Evolutionary conservation across 2,888 invertebrate genomes (phyloP).

Genomic region (Platycheirus rosarum): DNA sequence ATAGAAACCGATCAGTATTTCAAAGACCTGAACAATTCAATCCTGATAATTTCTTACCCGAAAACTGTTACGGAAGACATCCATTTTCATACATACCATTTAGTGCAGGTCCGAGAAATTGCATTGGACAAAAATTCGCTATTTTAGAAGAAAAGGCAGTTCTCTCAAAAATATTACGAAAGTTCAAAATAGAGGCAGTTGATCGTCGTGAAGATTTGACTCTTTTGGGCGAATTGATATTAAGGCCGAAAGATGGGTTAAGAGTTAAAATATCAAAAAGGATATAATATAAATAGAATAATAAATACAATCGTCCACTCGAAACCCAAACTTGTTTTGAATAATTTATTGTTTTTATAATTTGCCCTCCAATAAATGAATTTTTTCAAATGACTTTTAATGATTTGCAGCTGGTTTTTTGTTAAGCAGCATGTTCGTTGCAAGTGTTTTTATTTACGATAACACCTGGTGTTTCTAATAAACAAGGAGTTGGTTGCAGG

Average conservation of each 20-base stretch:
- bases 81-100: constrained; percentile 88
- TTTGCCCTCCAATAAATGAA: no score
- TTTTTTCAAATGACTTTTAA: no score
- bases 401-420: no score
- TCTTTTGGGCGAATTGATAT: constrained; percentile 85
- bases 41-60: constrained; percentile 88
- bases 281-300: constrained; percentile 74
- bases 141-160: constrained; percentile 85
- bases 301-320: no score
- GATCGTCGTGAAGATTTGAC: constrained; percentile 85
- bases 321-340: no score
- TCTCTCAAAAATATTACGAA: constrained; percentile 84
- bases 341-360: no score
- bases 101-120: constrained; percentile 87
- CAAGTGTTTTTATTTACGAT: no score
- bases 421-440: no score
- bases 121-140: constrained; percentile 85
- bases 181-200: constrained; percentile 84
- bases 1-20: constrained; percentile 86
- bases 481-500: no score
- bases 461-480: no score
- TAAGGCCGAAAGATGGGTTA: constrained; percentile 85
- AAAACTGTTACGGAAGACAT: constrained; percentile 85
- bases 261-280: constrained; percentile 82
- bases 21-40: constrained; percentile 87